phyloP scores from a whole-genome alignment of 2,113 vertebrate species.

The Malaclemys terrapin region DNA sequence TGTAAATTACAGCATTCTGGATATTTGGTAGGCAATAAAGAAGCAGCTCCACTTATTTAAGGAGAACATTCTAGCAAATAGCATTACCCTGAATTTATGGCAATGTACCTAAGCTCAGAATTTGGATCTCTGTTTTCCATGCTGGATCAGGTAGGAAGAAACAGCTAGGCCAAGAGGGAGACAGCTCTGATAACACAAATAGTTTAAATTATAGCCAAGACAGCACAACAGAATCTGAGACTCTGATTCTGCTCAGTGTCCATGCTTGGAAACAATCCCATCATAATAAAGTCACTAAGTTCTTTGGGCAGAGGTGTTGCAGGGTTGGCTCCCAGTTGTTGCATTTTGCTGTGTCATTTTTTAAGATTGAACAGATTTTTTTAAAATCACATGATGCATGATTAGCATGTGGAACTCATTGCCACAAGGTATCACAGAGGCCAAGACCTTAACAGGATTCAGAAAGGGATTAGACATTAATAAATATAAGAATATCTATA shows the following conservation, averaged over 20 bases:
- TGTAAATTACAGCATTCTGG: background rate
- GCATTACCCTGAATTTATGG: fast-evolving
- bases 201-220: background rate
- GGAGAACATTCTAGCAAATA: fast-evolving
- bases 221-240: background rate
- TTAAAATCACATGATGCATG: background rate
- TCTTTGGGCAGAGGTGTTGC: background rate
- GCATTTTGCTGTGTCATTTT: background rate
- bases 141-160: background rate
- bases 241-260: background rate
- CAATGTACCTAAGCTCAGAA: background rate
- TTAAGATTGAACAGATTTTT: background rate
- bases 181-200: background rate
- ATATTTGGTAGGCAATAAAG: background rate
- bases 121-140: background rate
- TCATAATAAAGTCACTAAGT: background rate
- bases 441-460: conserved; percentile 30
- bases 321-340: background rate
- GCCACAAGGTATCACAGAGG: conserved; percentile 26
- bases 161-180: background rate
- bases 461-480: conserved; percentile 13
- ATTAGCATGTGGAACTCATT: conserved; percentile 3
- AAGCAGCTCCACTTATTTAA: background rate
- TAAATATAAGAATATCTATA: conserved; percentile 15
- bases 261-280: background rate